These are phyloP conservation scores for Margarornis squamiger DNA, from an alignment of 2,797 vertebrate genomes.

Conservation along the genomic window DNA sequence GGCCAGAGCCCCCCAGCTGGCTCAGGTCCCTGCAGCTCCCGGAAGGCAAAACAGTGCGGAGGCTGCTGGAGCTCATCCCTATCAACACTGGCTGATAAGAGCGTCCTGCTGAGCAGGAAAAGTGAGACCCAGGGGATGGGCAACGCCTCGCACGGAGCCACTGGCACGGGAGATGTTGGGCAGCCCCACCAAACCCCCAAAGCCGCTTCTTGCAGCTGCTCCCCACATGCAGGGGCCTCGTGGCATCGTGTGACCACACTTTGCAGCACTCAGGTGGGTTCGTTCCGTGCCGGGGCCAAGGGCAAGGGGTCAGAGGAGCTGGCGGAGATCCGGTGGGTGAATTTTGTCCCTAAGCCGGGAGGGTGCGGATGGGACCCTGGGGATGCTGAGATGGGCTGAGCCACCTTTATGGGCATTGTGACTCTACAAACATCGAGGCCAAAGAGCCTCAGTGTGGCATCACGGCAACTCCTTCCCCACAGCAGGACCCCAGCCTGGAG, in stretches of 20 bases:
- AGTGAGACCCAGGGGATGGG: conserved; percentile 12
- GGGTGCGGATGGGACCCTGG: no score
- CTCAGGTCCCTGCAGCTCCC: not conserved
- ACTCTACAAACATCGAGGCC: accelerated
- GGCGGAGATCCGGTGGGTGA: not conserved
- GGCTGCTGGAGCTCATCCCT: not conserved
- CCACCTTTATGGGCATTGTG: accelerated
- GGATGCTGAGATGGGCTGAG: not conserved
- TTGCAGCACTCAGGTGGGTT: not conserved
- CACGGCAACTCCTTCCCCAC: not conserved
- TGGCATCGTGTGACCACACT: accelerated
- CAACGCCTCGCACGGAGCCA: accelerated
- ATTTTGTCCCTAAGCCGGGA: not conserved
- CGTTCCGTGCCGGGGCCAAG: accelerated
- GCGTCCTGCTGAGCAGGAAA: conserved; percentile 47
- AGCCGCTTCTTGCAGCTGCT: not conserved
- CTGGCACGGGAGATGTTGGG: not conserved
- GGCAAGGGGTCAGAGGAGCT: not conserved
- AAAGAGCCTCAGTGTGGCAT: not conserved
- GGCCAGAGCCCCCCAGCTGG: not conserved
- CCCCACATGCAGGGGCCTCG: accelerated
- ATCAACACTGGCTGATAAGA: not conserved
- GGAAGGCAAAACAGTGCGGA: not conserved
- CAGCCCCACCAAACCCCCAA: not conserved
- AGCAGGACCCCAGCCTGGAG: accelerated